phyloP scores from a whole-genome alignment of 2,113 vertebrate species.

The Podiceps cristatus region DNA sequence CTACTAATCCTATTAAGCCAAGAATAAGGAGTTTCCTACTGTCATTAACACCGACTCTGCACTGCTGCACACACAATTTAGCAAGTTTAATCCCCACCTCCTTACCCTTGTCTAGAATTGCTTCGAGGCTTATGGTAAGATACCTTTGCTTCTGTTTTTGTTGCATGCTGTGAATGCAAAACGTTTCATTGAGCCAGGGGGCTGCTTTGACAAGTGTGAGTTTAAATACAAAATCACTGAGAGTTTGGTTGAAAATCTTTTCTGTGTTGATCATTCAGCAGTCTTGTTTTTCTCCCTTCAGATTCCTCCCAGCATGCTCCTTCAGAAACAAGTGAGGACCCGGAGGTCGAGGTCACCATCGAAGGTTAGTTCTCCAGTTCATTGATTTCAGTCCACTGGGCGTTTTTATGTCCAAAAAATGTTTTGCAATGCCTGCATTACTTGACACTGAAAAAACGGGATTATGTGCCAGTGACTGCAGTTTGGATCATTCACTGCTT shows the following conservation, averaged over 20 bases:
- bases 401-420: slow-evolving; percentile 14
- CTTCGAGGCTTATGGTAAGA: neutral
- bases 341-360: slow-evolving; percentile 83
- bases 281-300: slow-evolving; percentile 54
- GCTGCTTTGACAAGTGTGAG: neutral
- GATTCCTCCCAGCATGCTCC: slow-evolving; percentile 70
- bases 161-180: neutral
- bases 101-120: neutral
- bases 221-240: neutral
- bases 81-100: neutral
- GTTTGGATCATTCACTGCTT: neutral
- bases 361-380: slow-evolving; percentile 76
- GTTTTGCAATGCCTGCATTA: neutral
- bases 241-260: slow-evolving; percentile 27
- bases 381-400: neutral
- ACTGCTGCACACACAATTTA: neutral
- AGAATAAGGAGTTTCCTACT: neutral
- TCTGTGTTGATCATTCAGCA: slow-evolving; percentile 40
- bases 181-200: neutral
- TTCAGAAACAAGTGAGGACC: slow-evolving; percentile 80
- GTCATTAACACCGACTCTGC: neutral
- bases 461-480: neutral
- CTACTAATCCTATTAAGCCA: neutral
- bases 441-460: neutral
- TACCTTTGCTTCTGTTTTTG: neutral